Percentiles rank a stretch among this genome's conserved stretches.
Evolutionary conservation across 2,113 vertebrate genomes (phyloP).

Genomic region (Saguinus imperator): DNA sequence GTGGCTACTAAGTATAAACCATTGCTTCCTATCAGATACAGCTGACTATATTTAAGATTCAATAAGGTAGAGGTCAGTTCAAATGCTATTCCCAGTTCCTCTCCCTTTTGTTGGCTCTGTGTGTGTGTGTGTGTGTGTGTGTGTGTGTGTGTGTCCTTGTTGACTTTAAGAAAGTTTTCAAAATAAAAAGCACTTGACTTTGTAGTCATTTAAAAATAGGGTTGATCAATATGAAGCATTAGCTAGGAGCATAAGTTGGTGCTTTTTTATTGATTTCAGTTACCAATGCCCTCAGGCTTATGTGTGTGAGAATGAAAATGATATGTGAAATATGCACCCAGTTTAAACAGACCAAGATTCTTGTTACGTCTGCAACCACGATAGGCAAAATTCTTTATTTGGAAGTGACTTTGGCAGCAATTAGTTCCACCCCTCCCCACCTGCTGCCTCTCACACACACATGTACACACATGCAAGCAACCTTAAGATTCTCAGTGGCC

Average conservation of each 20-base stretch:
- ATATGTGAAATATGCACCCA: conserved; percentile 69
- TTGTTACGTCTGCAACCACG: conserved; percentile 34
- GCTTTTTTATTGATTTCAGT: conserved; percentile 78
- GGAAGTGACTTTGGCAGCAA: conserved; percentile 47
- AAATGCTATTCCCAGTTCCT: neutral
- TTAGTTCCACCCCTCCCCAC: neutral
- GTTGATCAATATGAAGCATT: conserved; percentile 76
- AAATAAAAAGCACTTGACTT: conserved; percentile 76
- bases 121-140: neutral
- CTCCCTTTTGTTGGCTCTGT: neutral
- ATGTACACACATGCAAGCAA: neutral
- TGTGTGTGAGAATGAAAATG: conserved; percentile 78
- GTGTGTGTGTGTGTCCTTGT: neutral
- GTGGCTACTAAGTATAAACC: neutral
- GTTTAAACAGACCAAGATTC: conserved; percentile 57
- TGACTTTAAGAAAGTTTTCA: conserved; percentile 72
- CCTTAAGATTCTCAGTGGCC: conserved; percentile 3
- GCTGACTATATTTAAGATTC: neutral
- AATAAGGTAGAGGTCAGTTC: neutral
- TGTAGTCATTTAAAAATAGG: conserved; percentile 81
- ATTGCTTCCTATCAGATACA: neutral
- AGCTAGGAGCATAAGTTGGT: conserved; percentile 61
- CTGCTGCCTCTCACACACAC: neutral
- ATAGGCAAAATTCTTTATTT: conserved; percentile 56
- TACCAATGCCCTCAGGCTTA: conserved; percentile 54